Evolutionary conservation across 2,888 invertebrate species (phyloP), one percentile per base, ranked within the genome.

Genomic region (Choristoneura rosaceana): DNA sequence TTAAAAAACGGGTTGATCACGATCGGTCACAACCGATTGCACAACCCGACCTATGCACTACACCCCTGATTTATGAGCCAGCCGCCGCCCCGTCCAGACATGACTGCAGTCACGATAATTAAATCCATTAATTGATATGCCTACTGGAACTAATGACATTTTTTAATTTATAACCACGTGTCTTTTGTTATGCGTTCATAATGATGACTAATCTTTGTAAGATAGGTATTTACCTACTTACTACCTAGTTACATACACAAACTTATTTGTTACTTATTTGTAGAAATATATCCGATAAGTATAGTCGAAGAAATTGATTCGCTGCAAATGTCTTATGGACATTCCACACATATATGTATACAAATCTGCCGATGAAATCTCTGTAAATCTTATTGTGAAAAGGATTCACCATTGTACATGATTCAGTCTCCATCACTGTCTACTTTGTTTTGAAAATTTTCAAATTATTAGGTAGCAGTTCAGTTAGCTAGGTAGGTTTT

Each of bases 71-170:
- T 91, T 90, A 90, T 86, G 81, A 74, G 76, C 81, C 79, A 80
- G 79, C 82, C 81, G 79, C 76, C 64, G 47, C 80, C 79, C 79
- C 81, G 81, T 79, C 84, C 82, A 82, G 85, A 85, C 85, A 84
- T 82, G 79, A 79, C 79, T 83, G 88, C 89, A 85, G 84, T 84
- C 85, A 82, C 83, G 83, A 84, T 90, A 89, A 92, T 92, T 92
- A 90, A 91, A 90, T 89, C 83, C 86, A 84, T 84, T 88, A 89
- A 89, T 88, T 90, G 87, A 87, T 90, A 84, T 87, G 25, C 10
- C 55, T 55, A 81, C 84, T 86, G 85, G 86, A 85, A 87, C 88
- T 87, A 87, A 88, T 87, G 82, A 83, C 82, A 83, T 83, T 86
- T 86, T 34, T 34, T 81, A 82, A 87, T 85, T 87, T 87, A 88